These are phyloP conservation scores for Kryptopterus vitreolus DNA, from an alignment of 2,797 vertebrate species.

Conservation along the genomic window DNA sequence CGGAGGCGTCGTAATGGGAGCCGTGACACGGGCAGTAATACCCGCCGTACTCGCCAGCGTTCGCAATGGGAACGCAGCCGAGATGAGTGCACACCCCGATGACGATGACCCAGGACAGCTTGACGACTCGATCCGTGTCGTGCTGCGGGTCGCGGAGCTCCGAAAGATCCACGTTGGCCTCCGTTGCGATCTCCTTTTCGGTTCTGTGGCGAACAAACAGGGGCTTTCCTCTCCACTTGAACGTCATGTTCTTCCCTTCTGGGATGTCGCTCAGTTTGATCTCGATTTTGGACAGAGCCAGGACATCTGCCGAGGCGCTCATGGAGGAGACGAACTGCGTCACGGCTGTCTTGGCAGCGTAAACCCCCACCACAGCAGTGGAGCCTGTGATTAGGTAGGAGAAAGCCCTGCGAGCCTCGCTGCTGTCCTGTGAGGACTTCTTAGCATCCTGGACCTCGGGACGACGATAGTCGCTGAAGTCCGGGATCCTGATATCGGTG, in stretches of 20 bases:
- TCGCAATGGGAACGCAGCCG: conserved; percentile 91
- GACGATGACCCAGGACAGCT: conserved; percentile 85
- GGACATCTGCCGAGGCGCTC: conserved; percentile 88
- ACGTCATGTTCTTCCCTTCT: conserved; percentile 90
- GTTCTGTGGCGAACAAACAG: conserved; percentile 89
- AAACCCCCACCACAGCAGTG: conserved; percentile 73
- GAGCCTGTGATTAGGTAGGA: conserved; percentile 87
- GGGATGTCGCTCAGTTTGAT: conserved; percentile 87
- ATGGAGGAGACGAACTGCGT: conserved; percentile 87
- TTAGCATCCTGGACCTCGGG: conserved; percentile 73
- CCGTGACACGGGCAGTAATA: conserved; percentile 95
- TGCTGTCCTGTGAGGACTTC: conserved; percentile 78
- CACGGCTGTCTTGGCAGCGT: conserved; percentile 82
- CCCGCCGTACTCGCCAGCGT: conserved; percentile 87
- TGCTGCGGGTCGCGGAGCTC: conserved; percentile 87
- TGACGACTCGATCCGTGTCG: conserved; percentile 82
- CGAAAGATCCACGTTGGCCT: conserved; percentile 74
- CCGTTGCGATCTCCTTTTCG: conserved; percentile 80
- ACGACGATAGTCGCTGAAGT: conserved; percentile 85
- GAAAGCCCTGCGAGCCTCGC: conserved; percentile 77
- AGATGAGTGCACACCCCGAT: conserved; percentile 91
- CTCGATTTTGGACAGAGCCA: conserved; percentile 89
- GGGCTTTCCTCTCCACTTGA: conserved; percentile 92
- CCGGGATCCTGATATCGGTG: conserved; percentile 81
- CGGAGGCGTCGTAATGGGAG: conserved; percentile 92